Percentiles rank a stretch among this genome's conserved stretches.
phyloP scores from a whole-genome alignment of 92 coral and sea anemone genomes.

The Porites lobata region DNA sequence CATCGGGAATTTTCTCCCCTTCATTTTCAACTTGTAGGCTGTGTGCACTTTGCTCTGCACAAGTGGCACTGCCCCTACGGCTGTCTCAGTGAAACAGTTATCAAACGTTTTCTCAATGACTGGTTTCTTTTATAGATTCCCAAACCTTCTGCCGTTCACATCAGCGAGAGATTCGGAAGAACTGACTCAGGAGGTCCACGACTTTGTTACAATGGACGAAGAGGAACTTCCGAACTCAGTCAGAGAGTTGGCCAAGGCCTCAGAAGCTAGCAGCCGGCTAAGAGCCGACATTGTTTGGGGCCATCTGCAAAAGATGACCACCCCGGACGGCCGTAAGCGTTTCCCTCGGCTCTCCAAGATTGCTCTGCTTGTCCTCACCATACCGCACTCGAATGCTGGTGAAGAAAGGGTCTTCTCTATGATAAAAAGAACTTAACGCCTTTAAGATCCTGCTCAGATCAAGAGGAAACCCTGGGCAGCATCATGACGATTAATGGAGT shows the following conservation, averaged over 20 bases:
- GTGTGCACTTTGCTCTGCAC: slow-evolving; percentile 40
- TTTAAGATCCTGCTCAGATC: slow-evolving; percentile 62
- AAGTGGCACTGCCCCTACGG: slow-evolving; percentile 14
- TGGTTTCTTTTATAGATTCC: slow-evolving; percentile 59
- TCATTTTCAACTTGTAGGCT: slow-evolving; percentile 44
- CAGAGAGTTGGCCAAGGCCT: slow-evolving; percentile 28
- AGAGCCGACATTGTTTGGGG: slow-evolving; percentile 69
- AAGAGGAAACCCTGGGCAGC: slow-evolving; percentile 67
- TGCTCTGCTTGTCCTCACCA: slow-evolving; percentile 68
- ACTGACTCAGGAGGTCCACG: slow-evolving; percentile 52
- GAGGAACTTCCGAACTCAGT: slow-evolving; percentile 30
- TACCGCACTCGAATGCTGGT: slow-evolving; percentile 74
- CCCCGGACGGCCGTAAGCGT: too few species aligned
- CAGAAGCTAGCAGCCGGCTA: slow-evolving; percentile 27
- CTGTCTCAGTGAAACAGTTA: slow-evolving; percentile 52
- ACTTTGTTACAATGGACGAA: slow-evolving; percentile 36
- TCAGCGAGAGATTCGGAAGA: slow-evolving; percentile 53
- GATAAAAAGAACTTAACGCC: slow-evolving; percentile 73
- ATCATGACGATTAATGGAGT: too few species aligned
- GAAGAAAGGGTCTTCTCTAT: slow-evolving; percentile 74
- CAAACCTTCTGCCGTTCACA: slow-evolving; percentile 63
- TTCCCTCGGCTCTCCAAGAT: slow-evolving; percentile 60
- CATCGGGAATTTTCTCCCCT: background rate
- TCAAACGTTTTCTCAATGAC: slow-evolving; percentile 24
- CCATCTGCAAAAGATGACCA: slow-evolving; percentile 37